These are phyloP conservation scores for Prosapia bicincta DNA, from an alignment of 2,888 invertebrate genomes.

Conservation along the genomic window DNA sequence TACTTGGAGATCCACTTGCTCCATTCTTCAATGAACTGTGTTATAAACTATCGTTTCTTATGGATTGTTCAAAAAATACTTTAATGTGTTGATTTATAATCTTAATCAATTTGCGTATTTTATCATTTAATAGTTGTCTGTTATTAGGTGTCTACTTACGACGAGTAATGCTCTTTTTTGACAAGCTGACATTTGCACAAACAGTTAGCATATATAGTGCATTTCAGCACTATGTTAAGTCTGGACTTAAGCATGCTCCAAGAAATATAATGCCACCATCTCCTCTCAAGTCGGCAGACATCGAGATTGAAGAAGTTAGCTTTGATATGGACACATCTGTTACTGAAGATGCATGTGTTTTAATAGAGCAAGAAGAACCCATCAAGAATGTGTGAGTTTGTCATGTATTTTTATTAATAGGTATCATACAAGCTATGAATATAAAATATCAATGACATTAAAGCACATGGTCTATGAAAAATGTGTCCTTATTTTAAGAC, in stretches of 20 bases:
- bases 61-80: too few relatives aligned
- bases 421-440: too few relatives aligned
- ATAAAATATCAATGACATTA: too few relatives aligned
- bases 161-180: constrained; percentile 74
- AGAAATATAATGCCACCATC: neutral
- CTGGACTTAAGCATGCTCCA: neutral
- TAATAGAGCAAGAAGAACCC: neutral
- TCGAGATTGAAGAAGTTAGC: neutral
- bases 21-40: too few relatives aligned
- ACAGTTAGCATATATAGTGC: constrained; percentile 70
- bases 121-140: too few relatives aligned
- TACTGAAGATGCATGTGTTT: neutral
- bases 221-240: constrained; percentile 50
- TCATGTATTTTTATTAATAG: too few relatives aligned
- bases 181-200: constrained; percentile 80
- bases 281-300: neutral
- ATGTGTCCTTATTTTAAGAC: too few relatives aligned
- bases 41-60: too few relatives aligned
- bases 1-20: too few relatives aligned
- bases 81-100: too few relatives aligned
- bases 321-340: neutral
- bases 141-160: constrained; percentile 71
- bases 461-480: too few relatives aligned
- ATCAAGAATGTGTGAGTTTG: neutral
- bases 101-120: too few relatives aligned